Evolutionary conservation across 2,888 invertebrate species (phyloP).

Genomic region (Ophonus ardosiacus): DNA sequence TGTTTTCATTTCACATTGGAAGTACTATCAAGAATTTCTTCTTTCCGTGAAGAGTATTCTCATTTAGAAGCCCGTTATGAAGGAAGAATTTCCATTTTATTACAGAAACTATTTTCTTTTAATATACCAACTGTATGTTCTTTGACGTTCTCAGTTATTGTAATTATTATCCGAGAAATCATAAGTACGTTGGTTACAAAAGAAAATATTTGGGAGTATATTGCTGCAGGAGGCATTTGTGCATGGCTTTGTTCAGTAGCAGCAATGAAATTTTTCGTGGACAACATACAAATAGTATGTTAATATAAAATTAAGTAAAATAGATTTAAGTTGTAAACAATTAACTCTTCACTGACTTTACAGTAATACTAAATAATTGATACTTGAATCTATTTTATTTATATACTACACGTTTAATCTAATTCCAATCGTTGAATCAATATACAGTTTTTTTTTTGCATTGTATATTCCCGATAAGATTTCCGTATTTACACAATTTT

Average conservation of each 20-base stretch:
- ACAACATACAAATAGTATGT: constrained; percentile 14
- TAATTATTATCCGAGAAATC: constrained; percentile 6
- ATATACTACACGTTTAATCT: too few species aligned
- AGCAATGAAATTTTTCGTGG: not conserved
- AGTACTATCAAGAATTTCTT: constrained; percentile 65
- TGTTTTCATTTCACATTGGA: not conserved
- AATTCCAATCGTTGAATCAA: too few species aligned
- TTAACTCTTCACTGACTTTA: not conserved
- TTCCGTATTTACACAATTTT: too few species aligned
- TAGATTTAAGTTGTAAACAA: not conserved
- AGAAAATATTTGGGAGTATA: constrained; percentile 4
- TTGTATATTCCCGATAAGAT: too few species aligned
- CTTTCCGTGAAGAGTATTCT: constrained; percentile 69
- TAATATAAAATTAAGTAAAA: not conserved
- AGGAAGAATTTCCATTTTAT: constrained; percentile 65
- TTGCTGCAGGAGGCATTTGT: not conserved
- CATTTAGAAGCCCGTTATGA: constrained; percentile 71
- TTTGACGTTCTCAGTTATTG: not conserved
- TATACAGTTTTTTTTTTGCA: too few species aligned
- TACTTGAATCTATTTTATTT: too few species aligned
- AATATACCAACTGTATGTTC: not conserved
- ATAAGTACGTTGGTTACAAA: not conserved
- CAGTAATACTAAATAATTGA: too few species aligned
- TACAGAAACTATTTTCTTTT: constrained; percentile 68
- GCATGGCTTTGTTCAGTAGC: not conserved